Evolutionary conservation across 2,113 vertebrate species (phyloP).

Genomic region (Planiliza haematocheilus): DNA sequence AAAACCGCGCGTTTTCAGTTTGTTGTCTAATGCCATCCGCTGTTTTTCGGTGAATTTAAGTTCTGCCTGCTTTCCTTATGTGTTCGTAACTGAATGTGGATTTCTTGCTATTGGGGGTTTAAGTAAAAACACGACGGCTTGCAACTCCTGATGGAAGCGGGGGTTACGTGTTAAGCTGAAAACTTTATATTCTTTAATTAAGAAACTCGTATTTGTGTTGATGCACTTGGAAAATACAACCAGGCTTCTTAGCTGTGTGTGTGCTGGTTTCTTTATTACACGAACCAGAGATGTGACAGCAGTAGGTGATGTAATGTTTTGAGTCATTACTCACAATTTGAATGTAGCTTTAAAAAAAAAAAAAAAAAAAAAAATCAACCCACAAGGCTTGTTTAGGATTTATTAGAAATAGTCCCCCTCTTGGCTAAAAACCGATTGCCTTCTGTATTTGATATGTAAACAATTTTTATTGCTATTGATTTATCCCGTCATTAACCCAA

Average conservation of each 20-base stretch:
- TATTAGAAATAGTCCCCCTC: too few relatives aligned
- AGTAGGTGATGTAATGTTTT: slow-evolving; percentile 18
- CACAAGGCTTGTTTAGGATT: too few relatives aligned
- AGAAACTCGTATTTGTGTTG: neutral
- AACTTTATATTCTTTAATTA: neutral
- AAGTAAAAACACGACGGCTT: neutral
- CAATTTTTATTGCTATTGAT: too few relatives aligned
- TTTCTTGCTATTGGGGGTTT: neutral
- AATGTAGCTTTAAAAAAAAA: neutral
- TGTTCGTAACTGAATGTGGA: neutral
- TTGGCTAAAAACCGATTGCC: too few relatives aligned
- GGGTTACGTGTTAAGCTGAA: neutral
- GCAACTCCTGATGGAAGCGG: too few relatives aligned
- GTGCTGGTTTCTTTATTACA: neutral
- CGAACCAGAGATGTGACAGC: neutral
- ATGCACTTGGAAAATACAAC: too few relatives aligned
- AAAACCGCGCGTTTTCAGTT: slow-evolving; percentile 81
- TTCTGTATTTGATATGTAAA: too few relatives aligned
- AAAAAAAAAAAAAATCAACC: too few relatives aligned
- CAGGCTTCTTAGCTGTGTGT: neutral
- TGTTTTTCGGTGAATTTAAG: slow-evolving; percentile 16
- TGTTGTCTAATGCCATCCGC: slow-evolving; percentile 62
- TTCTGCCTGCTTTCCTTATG: neutral
- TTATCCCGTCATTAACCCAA: too few relatives aligned
- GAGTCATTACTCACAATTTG: slow-evolving; percentile 14